Evolutionary conservation across 2,797 vertebrate genomes (phyloP), one percentile per base, ranked within the genome.

Genomic region (Trachurus trachurus): DNA sequence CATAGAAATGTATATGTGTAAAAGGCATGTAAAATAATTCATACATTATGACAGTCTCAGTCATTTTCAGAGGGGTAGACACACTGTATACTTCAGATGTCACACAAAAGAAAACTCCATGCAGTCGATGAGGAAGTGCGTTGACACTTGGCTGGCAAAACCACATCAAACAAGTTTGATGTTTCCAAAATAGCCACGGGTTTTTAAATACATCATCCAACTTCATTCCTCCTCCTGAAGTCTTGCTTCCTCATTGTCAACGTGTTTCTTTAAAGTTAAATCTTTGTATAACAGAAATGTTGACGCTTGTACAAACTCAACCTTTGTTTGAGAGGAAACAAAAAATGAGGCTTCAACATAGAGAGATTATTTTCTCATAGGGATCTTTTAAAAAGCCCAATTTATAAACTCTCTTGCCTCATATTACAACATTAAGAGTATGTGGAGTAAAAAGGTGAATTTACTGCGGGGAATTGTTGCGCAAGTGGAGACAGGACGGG

Each of bases 401-500:
- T 37, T 9, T 37, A 37, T 37, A 37, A 37, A 37, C 34, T 37
- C 7, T 37, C 34, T 37, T 37, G 34, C 31, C 22, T 62, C 1
- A 11, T 57, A 49, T 29, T 37, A 12, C 11, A 22, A 17, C 1
- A 21, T 9, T 56, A n/a, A 29, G 13, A 59, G 16, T 6, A 19
- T 39, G 7, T 9, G 6, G 21, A 15, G 21, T 34, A 19, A 56
- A 17, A 39, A 61, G 57, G 63, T 26, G 15, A 64, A 37, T 9
- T 19, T 74, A n/a, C 59, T 62, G 50, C 67, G 63, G 44, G 2
- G 53, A 19, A 59, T 71, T 1, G 16, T 65, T 66, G 34, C 50
- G 22, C 11, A 31, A 45, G 22, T 39, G 37, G 59, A 78, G 71
- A 74, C 50, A 11, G 44, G 84, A 85, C 72, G 44, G 78, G 84